Conservation (phyloP, 1,140 invertebrate species). For the Pseudomyrmex pallidus region DNA sequence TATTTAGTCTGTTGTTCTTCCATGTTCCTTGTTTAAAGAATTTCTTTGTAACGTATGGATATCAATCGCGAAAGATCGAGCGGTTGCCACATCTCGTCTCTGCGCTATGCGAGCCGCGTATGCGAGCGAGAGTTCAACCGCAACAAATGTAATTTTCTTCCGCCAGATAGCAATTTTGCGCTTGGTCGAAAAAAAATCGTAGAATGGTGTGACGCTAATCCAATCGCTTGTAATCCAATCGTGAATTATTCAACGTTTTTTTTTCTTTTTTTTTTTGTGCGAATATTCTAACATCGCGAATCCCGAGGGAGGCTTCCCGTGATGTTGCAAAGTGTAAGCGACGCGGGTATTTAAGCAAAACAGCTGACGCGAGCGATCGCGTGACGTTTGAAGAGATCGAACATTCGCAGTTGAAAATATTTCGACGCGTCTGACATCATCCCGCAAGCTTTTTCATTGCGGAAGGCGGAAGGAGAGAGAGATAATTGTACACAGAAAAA, state of each 20-base stretch:
- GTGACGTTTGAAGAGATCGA: no score
- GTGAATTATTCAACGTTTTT: conserved; percentile 24
- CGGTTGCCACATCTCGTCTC: not conserved
- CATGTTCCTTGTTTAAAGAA: not conserved
- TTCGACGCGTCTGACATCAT: conserved; percentile 19
- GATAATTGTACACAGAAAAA: conserved; percentile 16
- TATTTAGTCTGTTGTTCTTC: not conserved
- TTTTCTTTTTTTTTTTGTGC: not conserved
- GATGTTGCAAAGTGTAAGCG: not conserved
- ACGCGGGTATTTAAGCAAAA: not conserved
- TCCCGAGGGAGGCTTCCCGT: not conserved
- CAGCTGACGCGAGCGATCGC: not conserved
- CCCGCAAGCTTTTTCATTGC: not conserved
- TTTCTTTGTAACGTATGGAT: not conserved
- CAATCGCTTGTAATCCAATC: not conserved
- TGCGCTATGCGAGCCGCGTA: conserved; percentile 37
- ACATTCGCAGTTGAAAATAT: not conserved
- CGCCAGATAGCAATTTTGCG: conserved; percentile 35
- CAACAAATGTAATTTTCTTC: conserved; percentile 51
- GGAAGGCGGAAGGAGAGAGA: no score
- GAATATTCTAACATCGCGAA: not conserved
- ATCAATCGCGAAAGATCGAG: conserved; percentile 25
- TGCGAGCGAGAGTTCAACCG: not conserved
- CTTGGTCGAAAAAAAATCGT: conserved; percentile 1
- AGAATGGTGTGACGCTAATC: not conserved